phyloP scores from a whole-genome alignment of 2,888 invertebrate genomes.

The Pyrocoelia pectoralis region DNA sequence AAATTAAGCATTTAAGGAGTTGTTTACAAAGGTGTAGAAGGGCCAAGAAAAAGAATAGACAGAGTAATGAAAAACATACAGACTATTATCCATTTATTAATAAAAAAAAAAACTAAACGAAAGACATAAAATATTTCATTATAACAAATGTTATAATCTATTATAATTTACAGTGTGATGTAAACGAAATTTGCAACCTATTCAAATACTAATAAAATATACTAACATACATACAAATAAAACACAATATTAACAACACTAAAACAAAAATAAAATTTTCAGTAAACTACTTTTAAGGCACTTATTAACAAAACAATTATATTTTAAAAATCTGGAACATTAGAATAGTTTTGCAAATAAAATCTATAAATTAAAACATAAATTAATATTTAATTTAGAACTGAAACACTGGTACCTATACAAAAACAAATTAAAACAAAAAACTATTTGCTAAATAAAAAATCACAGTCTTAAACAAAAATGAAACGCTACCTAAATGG shows the following conservation, averaged over 20 bases:
- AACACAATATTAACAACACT: slow-evolving; percentile 8
- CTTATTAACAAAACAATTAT: background rate
- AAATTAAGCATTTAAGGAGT: too few species aligned
- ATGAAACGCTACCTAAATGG: slow-evolving; percentile 14
- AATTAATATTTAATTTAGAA: slow-evolving; percentile 10
- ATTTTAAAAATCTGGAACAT: background rate
- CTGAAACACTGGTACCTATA: background rate
- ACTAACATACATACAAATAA: background rate
- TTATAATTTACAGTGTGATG: background rate
- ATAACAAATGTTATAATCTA: background rate
- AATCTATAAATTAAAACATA: slow-evolving; percentile 10
- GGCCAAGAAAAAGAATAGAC: too few species aligned
- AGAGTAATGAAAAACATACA: too few species aligned
- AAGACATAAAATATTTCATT: background rate
- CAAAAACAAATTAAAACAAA: slow-evolving; percentile 20
- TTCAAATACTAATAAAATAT: slow-evolving; percentile 4
- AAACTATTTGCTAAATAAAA: background rate
- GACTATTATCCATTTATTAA: slow-evolving; percentile 4
- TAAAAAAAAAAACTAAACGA: background rate
- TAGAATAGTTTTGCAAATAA: slow-evolving; percentile 1
- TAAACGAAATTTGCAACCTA: slow-evolving; percentile 1
- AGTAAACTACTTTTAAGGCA: slow-evolving; percentile 2
- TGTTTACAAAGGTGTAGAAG: too few species aligned
- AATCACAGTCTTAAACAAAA: slow-evolving; percentile 27
- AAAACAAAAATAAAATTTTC: slow-evolving; percentile 5